These are phyloP conservation scores for Tetraneura akinire DNA, from an alignment of 1,140 invertebrate species.

Conservation along the genomic window DNA sequence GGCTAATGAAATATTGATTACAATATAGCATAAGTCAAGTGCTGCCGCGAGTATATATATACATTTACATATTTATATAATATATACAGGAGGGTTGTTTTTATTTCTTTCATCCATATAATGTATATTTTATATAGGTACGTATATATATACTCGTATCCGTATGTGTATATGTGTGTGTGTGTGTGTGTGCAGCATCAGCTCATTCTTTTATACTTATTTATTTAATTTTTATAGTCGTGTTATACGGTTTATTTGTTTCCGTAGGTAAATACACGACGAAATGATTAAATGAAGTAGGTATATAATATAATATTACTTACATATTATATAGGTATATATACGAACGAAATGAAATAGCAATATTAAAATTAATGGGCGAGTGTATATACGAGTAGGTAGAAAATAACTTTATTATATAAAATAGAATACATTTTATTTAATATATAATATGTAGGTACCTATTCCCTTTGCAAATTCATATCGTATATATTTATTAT, in stretches of 20 bases:
- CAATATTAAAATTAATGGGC: slow-evolving; percentile 13
- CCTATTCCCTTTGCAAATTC: neutral
- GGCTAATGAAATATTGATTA: slow-evolving; percentile 44
- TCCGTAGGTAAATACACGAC: too few species aligned
- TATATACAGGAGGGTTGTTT: slow-evolving; percentile 18
- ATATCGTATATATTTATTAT: neutral
- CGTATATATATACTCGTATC: too few species aligned
- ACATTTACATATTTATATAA: too few species aligned
- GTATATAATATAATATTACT: too few species aligned
- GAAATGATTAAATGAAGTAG: slow-evolving; percentile 9
- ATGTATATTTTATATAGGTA: too few species aligned
- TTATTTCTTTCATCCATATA: neutral
- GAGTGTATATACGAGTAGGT: neutral
- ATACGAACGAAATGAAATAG: neutral
- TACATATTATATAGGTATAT: neutral
- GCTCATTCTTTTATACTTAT: neutral
- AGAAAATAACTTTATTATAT: too few species aligned
- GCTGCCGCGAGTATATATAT: too few species aligned
- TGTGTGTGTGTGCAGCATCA: too few species aligned
- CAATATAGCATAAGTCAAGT: slow-evolving; percentile 30
- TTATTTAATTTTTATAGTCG: slow-evolving; percentile 1
- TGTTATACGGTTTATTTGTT: slow-evolving; percentile 22
- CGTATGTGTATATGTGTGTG: too few species aligned
- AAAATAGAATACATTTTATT: too few species aligned
- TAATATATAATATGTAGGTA: neutral